A percentile compares a stretch with the other conserved stretches of the same genome.
phyloP scores from a whole-genome alignment of 2,888 invertebrate genomes.

The Meiosimyza platycephala region DNA sequence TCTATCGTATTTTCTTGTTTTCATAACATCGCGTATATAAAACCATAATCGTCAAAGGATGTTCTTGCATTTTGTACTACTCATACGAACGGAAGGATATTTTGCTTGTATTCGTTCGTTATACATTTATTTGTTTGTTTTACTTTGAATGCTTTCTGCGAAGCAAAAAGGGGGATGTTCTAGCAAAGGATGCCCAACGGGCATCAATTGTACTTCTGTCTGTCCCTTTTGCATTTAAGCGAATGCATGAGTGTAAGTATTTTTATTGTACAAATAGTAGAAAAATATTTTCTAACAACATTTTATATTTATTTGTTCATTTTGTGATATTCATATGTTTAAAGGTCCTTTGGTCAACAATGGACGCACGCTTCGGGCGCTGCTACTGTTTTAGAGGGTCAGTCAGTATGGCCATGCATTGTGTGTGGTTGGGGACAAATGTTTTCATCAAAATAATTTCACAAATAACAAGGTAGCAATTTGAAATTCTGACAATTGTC shows the following conservation, averaged over 20 bases:
- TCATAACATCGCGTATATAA: constrained; percentile 29
- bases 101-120: constrained; percentile 23
- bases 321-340: constrained; percentile 40
- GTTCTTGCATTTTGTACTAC: constrained; percentile 33
- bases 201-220: constrained; percentile 24
- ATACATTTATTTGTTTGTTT: constrained; percentile 39
- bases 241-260: neutral
- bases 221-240: constrained; percentile 4
- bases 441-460: constrained; percentile 22
- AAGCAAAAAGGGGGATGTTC: constrained; percentile 20
- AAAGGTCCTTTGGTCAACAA: constrained; percentile 26
- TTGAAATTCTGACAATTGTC: too few relatives aligned
- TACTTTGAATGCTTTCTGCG: neutral
- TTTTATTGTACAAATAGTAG: constrained; percentile 34
- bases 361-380: neutral
- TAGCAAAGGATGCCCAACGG: neutral
- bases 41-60: constrained; percentile 52
- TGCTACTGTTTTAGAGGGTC: too few relatives aligned
- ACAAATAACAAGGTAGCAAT: constrained; percentile 22
- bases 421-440: constrained; percentile 25
- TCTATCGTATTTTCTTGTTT: neutral
- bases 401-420: neutral
- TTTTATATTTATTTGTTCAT: constrained; percentile 38
- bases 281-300: constrained; percentile 43
- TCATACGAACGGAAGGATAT: constrained; percentile 30